Percentiles rank a stretch among this genome's conserved stretches.
Conservation (phyloP, 2,113 vertebrate genomes). For the Tragelaphus buxtoni region DNA sequence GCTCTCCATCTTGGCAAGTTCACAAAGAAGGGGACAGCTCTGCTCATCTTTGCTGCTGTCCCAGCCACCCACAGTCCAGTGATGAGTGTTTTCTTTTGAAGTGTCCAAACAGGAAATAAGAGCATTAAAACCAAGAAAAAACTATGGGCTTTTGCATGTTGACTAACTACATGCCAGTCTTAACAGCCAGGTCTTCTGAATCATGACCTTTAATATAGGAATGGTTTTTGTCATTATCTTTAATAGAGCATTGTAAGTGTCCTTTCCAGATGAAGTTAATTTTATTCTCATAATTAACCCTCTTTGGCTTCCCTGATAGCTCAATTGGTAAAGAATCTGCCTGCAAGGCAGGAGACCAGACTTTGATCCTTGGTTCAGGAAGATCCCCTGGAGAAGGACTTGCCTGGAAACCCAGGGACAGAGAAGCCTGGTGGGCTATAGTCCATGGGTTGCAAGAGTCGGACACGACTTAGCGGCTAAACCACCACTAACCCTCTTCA, state of each 20-base stretch:
- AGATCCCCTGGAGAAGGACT: neutral
- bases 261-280: slow-evolving; percentile 5
- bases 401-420: neutral
- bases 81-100: slow-evolving; percentile 63
- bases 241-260: neutral
- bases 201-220: neutral
- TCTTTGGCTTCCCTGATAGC: neutral
- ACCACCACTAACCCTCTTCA: neutral
- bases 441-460: neutral
- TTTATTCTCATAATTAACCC: neutral
- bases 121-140: slow-evolving; percentile 71
- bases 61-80: slow-evolving; percentile 53
- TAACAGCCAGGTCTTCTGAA: slow-evolving; percentile 22
- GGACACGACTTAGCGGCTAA: neutral
- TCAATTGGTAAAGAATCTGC: neutral
- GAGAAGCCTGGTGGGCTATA: neutral
- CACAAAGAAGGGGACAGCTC: neutral
- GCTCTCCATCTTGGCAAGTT: neutral
- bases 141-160: slow-evolving; percentile 51
- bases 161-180: slow-evolving; percentile 35
- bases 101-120: slow-evolving; percentile 73
- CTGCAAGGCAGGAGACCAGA: neutral
- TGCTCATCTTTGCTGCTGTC: slow-evolving; percentile 50
- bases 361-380: neutral
- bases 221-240: neutral